Base-by-base conservation (phyloP, 1,140 invertebrate genomes). In the Paraescarpia echinospica region DNA sequence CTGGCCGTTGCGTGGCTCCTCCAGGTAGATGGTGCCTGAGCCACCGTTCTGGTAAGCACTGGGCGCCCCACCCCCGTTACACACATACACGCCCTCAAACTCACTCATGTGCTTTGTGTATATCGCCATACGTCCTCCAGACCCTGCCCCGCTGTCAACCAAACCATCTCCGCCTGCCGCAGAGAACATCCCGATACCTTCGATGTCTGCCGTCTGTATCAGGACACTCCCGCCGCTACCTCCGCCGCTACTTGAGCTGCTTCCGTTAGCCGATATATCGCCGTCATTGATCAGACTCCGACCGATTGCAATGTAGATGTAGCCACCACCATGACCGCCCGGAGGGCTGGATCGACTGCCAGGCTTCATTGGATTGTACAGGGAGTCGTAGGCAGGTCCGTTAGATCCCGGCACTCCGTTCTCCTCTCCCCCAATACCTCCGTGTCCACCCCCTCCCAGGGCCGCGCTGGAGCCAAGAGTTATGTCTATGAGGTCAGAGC, bases 201-300 rank as follows among this genome's bases (percentile, higher is more conserved):
- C 94, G 90, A 95, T 94, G 35, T 92, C 89, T 33, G 93, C 93
- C 4, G 94, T 92, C 89, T 94, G 93, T n/a, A 95, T 94, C 93
- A 94, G 93, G 14, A 95, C 94, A 92, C 94, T 95, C 5, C 95
- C 95, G 6, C 94, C 95, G 93, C 95, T 95, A 22, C 95, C 95
- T 18, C 94, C 94, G 77, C 95, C 95, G 90, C 93, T 51, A n/a
- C 27, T 35, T 34, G 94, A 93, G 89, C 88, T 90, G 33, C 92
- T 92, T 89, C 94, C 95, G 93, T 94, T 94, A 12, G 94, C 95
- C 89, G 94, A 93, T 27, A 95, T 94, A 31, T 93, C 93, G 18
- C 95, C 95, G 92, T 95, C 95, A 93, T 94, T 94, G 77, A 94
- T 93, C 22, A 95, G 91, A 0, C 77, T 59, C 33, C 93, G 93